Evolutionary conservation across 2,888 invertebrate species (phyloP), one percentile per base, ranked within the genome.

Genomic region (Caenorhabditis plicata): DNA sequence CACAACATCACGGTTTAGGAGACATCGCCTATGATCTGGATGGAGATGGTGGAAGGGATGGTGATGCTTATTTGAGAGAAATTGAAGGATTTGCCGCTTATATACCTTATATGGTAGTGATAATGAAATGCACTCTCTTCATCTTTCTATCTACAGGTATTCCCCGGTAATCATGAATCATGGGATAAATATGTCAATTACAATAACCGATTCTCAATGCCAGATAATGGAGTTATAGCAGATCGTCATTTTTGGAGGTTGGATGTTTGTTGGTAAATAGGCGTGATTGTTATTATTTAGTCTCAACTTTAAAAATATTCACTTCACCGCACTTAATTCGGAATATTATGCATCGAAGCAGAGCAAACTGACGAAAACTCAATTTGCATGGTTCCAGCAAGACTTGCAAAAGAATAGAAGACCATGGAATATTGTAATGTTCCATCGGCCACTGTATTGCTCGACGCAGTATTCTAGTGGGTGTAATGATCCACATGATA

Each of bases 21-120:
- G 94, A 94, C 85, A 91, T 93, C 84, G 93, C 92, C 0, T 94
- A 94, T 83, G 91, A 94, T 82, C 89, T 94, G 89, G 85, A 91
- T 26, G 74, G 76, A 13, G 86, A 90, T 68, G 85, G 92, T 81
- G 92, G 88, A 0, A 82, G 83, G 47, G 26, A 87, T 88, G 81
- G 85, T 92, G 66, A 66, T 33, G 55, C 50, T 27, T 66, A 62
- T 27, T 54, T 66, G 52, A 66, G 63, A 29, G 58, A 46, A 0
- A 55, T 66, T 15, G 23, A 55, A 17, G 52, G 54, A 9, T 55
- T 63, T 27, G 55, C 62, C 9, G 90, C 90, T 19, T 47, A 53
- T 46, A 63, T 66, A 65, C 94, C 94, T 0, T 95, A 95, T 82
- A 83, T 84, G 83, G 83, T 90, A 2, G 89, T 90, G 73, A n/a